phyloP scores from a whole-genome alignment of 1,140 invertebrate species.

The Sycophaga agraensis region DNA sequence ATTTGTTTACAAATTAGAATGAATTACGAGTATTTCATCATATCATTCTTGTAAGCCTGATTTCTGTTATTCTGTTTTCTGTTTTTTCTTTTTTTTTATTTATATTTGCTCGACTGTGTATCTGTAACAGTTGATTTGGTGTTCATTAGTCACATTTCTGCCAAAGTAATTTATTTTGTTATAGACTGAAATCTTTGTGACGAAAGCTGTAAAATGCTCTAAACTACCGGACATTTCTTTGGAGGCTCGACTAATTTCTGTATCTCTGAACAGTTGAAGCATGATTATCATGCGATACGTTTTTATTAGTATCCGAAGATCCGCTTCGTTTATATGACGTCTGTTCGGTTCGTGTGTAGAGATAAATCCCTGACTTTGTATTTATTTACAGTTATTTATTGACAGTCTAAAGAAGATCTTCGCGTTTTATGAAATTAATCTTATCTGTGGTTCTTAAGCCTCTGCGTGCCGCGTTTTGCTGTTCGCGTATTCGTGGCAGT shows the following conservation, averaged over 20 bases:
- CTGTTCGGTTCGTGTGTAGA: slow-evolving; percentile 2
- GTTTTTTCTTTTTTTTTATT: too few species aligned
- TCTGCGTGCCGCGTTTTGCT: not conserved
- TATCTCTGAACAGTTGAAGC: slow-evolving; percentile 9
- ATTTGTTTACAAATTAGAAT: too few species aligned
- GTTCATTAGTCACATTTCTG: too few species aligned
- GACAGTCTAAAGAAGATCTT: not conserved
- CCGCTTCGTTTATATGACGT: not conserved
- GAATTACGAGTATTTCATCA: too few species aligned
- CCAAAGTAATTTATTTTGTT: too few species aligned
- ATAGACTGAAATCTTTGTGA: too few species aligned
- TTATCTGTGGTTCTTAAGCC: slow-evolving; percentile 13
- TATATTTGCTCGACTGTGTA: too few species aligned
- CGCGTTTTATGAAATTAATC: slow-evolving; percentile 25
- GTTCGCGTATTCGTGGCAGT: not conserved
- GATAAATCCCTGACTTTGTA: slow-evolving; percentile 13
- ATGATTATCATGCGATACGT: not conserved
- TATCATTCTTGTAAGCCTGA: too few species aligned
- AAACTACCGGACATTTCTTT: slow-evolving; percentile 1
- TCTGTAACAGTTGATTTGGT: too few species aligned
- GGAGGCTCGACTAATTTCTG: slow-evolving; percentile 1
- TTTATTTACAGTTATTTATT: slow-evolving; percentile 21
- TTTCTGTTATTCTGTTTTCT: too few species aligned
- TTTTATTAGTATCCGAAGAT: slow-evolving; percentile 19
- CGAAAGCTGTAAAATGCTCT: too few species aligned